A percentile compares a stretch with the other conserved stretches of the same genome.
Evolutionary conservation across 2,888 invertebrate genomes (phyloP).

Genomic region (Dusona sp.): DNA sequence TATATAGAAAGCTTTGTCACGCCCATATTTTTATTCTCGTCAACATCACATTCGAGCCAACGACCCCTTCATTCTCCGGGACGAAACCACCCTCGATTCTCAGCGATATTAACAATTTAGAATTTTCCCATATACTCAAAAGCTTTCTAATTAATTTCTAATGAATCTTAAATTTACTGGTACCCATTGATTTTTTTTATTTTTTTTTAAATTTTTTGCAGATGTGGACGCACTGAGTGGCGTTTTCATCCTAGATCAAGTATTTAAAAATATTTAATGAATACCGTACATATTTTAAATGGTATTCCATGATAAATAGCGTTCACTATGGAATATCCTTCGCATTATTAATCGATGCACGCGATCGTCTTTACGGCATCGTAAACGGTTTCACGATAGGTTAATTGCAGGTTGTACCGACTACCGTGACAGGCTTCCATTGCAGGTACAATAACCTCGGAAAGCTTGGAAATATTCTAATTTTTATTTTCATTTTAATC

Average conservation of each 20-base stretch:
- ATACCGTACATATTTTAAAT: conserved; percentile 15
- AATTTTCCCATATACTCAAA: background rate
- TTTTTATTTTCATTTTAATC: background rate
- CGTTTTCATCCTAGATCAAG: conserved; percentile 3
- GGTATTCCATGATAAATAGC: conserved; percentile 22
- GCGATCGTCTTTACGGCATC: conserved; percentile 69
- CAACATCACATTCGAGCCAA: conserved; percentile 12
- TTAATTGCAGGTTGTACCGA: conserved; percentile 68
- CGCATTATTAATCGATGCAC: conserved; percentile 69
- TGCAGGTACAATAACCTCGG: conserved; percentile 21
- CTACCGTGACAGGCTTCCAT: conserved; percentile 67
- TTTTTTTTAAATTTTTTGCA: background rate
- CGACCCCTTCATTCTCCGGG: background rate
- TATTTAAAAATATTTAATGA: conserved; percentile 21
- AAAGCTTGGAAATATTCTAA: conserved; percentile 1
- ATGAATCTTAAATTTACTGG: conserved; percentile 5
- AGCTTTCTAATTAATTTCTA: background rate
- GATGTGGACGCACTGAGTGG: background rate
- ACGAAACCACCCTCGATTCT: conserved; percentile 1
- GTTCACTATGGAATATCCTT: conserved; percentile 34
- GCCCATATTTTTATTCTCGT: conserved; percentile 21
- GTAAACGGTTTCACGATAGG: conserved; percentile 68
- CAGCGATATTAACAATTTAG: conserved; percentile 7
- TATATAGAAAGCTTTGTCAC: background rate
- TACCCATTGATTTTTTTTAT: conserved; percentile 10